Evolutionary conservation across 2,113 vertebrate species (phyloP).

Genomic region (Podarcis raffonei): DNA sequence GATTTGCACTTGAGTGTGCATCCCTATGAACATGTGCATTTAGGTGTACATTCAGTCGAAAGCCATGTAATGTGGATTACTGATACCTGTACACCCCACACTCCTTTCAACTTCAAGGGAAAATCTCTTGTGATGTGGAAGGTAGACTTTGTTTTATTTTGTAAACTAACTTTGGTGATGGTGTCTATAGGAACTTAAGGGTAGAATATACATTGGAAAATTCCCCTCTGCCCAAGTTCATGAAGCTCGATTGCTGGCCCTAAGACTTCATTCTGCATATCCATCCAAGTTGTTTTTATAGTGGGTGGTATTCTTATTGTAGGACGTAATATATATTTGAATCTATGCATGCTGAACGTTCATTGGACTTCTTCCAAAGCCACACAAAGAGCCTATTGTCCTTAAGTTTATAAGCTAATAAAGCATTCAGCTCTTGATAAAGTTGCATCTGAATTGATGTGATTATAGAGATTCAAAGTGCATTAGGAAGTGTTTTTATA

Average conservation of each 20-base stretch:
- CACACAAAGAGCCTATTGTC: neutral
- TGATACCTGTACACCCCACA: neutral
- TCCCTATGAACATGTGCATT: neutral
- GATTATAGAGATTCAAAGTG: neutral
- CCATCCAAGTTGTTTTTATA: neutral
- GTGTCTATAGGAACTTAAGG: no score
- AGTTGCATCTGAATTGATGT: rapidly evolving
- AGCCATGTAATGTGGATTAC: neutral
- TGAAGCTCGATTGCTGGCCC: neutral
- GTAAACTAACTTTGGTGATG: neutral
- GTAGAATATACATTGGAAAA: no score
- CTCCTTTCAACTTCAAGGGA: neutral
- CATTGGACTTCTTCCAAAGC: neutral
- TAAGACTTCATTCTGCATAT: neutral
- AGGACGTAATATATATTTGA: no score
- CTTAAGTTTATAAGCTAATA: neutral
- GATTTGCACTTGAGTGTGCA: neutral
- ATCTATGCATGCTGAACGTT: neutral
- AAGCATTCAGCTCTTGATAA: neutral
- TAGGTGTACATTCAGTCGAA: neutral
- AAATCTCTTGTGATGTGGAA: neutral
- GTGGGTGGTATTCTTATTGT: neutral
- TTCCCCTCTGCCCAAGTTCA: neutral
- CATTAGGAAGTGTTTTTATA: neutral
- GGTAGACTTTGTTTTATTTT: neutral